phyloP scores from a whole-genome alignment of 2,113 vertebrate species.

The Mirza zaza region DNA sequence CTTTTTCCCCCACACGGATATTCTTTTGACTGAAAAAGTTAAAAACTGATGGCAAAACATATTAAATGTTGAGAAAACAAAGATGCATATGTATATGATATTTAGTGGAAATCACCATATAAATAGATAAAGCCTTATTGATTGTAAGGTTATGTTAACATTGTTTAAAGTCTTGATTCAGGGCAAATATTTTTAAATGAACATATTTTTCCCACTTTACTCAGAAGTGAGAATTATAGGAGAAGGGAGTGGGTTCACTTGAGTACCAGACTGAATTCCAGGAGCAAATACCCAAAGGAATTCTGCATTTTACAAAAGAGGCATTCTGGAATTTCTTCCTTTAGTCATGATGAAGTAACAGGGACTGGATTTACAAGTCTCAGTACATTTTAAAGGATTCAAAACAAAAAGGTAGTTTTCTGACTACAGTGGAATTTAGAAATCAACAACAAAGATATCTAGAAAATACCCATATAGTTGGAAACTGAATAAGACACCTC shows the following conservation, averaged over 20 bases:
- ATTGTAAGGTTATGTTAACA: background rate
- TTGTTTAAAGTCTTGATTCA: conserved; percentile 24
- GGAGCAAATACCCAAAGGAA: background rate
- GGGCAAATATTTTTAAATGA: background rate
- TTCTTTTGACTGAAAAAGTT: background rate
- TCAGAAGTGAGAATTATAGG: background rate
- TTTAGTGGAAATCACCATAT: background rate
- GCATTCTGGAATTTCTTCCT: background rate
- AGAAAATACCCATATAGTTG: background rate
- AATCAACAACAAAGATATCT: background rate
- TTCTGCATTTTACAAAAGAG: background rate
- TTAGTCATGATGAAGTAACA: background rate
- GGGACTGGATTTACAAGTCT: background rate
- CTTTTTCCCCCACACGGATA: background rate
- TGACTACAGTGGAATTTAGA: background rate
- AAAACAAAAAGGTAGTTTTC: background rate
- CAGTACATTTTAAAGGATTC: background rate
- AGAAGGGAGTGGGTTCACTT: background rate
- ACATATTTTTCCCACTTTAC: background rate
- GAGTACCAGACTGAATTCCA: background rate
- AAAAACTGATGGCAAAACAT: background rate
- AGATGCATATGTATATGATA: background rate
- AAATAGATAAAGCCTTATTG: background rate
- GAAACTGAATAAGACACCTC: background rate
- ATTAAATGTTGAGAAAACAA: conserved; percentile 14